These are phyloP conservation scores for Hemithea aestivaria DNA, from an alignment of 2,888 invertebrate species.

Conservation along the genomic window DNA sequence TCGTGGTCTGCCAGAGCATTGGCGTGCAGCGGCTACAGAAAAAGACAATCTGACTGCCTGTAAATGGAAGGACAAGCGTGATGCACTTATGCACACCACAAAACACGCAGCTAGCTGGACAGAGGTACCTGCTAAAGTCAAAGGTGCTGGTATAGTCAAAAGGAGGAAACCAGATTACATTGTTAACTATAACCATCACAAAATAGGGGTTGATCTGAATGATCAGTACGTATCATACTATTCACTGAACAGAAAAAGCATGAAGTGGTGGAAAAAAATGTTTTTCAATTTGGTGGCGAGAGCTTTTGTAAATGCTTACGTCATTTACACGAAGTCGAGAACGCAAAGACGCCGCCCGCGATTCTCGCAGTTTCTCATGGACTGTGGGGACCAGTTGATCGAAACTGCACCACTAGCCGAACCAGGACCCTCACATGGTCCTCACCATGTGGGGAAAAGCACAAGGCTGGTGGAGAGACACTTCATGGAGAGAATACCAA, in stretches of 20 bases:
- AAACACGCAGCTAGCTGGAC: constrained; percentile 13
- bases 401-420: no score
- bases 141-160: constrained; percentile 11
- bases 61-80: constrained; percentile 27
- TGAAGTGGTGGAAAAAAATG: constrained; percentile 27
- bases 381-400: no score
- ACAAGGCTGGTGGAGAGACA: no score
- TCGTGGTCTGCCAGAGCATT: no score
- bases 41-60: constrained; percentile 22
- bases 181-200: constrained; percentile 15
- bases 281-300: constrained; percentile 24
- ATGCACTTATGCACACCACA: constrained; percentile 17
- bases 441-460: no score
- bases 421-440: no score
- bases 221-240: constrained; percentile 19
- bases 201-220: constrained; percentile 17
- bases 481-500: no score
- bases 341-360: no score
- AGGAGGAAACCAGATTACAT: constrained; percentile 20
- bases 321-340: constrained; percentile 15
- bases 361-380: no score
- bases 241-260: constrained; percentile 15
- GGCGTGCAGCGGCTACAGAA: no score
- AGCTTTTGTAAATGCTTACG: constrained; percentile 20
- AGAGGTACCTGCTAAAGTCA: constrained; percentile 13